Base-by-base conservation (phyloP, 2,113 vertebrate genomes). In the Pseudonaja textilis region DNA sequence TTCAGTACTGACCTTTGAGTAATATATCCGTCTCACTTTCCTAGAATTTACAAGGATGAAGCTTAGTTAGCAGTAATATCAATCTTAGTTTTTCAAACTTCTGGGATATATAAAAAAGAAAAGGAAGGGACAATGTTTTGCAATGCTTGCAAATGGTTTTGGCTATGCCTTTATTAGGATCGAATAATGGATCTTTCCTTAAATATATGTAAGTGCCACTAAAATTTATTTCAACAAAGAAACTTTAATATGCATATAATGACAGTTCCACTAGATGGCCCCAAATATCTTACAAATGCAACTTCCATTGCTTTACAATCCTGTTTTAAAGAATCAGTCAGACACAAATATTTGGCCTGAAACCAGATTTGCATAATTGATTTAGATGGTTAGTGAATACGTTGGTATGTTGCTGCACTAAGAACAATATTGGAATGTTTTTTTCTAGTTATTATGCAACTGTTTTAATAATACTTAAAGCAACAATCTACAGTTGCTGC, bases 201-300 rank as follows among this genome's bases (percentile, higher is more conserved):
- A 50, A 29, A 52, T n/a, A 3, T 52, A 88, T 39, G 7, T 88
- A 34, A 23, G 52, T 88, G n/a, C 74, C 69, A 81, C 74, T 81
- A 81, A 81, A 39, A 81, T 81, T 81, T 20, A 81, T 81, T 81
- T 81, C 74, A 42, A 39, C 18, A 22, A 81, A 81, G 74, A 42
- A 81, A 20, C 18, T 39, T 39, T 81, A 34, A 55, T 55, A 34
- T 39, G 23, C 39, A 9, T 89, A 87, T n/a, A 87, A 52, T 16
- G 88, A 39, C 54, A 90, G 2, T 92, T 94, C 97, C 97, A 96
- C 97, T 96, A 97, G 97, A 94, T 97, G 98, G 97, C 97, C 45
- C 96, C 96, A 97, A 94, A 97, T 3, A n/a, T 87, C 96, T 95
- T 93, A 47, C 3, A 22, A 94, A 94, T 0, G 5, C 55, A 90